Evolutionary conservation across 2,113 vertebrate genomes (phyloP).

Genomic region (Regulus satrapa): DNA sequence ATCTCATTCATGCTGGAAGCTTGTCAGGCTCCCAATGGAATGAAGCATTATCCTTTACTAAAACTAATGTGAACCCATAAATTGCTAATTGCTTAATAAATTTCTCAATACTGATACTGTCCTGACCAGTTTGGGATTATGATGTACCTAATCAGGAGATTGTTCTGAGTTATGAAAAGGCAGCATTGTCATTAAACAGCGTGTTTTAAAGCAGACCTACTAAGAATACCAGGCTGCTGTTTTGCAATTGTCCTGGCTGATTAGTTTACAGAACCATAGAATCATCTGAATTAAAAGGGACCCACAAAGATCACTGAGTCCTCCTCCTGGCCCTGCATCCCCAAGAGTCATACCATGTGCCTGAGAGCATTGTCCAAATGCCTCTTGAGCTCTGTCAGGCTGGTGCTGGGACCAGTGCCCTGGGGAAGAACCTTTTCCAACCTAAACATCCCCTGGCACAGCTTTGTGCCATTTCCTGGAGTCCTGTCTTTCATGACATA

Average conservation of each 20-base stretch:
- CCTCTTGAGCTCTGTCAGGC: background rate
- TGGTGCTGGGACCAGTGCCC: background rate
- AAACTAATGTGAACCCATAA: background rate
- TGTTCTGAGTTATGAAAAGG: background rate
- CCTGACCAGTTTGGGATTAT: background rate
- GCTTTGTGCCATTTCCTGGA: accelerated
- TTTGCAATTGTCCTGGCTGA: background rate
- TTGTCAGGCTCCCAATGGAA: background rate
- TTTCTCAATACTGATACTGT: background rate
- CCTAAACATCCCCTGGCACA: background rate
- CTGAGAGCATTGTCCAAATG: accelerated
- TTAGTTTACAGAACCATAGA: background rate
- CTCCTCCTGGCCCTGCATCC: background rate
- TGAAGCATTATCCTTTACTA: background rate
- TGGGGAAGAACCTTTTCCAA: background rate
- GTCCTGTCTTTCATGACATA: background rate
- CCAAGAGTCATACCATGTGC: background rate
- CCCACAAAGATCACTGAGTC: background rate
- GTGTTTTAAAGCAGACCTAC: background rate
- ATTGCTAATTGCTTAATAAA: background rate
- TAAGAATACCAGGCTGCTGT: background rate
- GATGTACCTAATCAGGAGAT: background rate
- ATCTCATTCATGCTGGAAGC: background rate
- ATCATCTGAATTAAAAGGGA: background rate
- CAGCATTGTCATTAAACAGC: accelerated